Evolutionary conservation across 2,113 vertebrate genomes (phyloP).

Genomic region (Seriola rivoliana): DNA sequence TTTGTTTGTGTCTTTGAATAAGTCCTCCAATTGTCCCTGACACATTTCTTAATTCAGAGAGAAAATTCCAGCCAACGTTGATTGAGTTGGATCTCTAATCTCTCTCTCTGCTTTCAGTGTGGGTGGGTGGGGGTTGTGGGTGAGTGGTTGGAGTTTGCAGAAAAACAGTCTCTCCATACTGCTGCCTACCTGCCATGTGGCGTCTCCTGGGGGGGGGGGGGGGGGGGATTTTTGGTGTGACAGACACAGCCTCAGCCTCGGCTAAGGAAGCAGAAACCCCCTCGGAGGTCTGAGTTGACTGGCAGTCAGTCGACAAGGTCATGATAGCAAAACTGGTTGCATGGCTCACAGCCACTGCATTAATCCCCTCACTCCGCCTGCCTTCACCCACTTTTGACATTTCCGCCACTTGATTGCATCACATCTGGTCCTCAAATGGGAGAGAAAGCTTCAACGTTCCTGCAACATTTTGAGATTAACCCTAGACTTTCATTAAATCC

Average conservation of each 20-base stretch:
- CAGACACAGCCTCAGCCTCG: constrained; percentile 44
- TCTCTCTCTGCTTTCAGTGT: constrained; percentile 12
- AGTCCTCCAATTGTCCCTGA: constrained; percentile 32
- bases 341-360: constrained; percentile 67
- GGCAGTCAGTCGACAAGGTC: constrained; percentile 78
- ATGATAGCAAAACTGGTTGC: constrained; percentile 61
- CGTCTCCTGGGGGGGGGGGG: constrained; percentile 16
- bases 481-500: not conserved
- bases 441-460: not conserved
- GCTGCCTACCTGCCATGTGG: constrained; percentile 57
- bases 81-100: constrained; percentile 52
- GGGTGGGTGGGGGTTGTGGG: not conserved
- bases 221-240: constrained; percentile 45
- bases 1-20: constrained; percentile 19
- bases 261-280: constrained; percentile 73
- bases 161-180: constrained; percentile 13
- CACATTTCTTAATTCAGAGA: constrained; percentile 48
- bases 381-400: constrained; percentile 65
- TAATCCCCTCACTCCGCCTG: constrained; percentile 70
- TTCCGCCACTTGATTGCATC: constrained; percentile 54
- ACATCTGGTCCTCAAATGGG: constrained; percentile 35
- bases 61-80: constrained; percentile 30
- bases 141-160: not conserved
- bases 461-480: not conserved
- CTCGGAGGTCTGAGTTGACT: constrained; percentile 70